Conservation (phyloP, 2,797 vertebrate species). For the Vespertilio murinus region DNA sequence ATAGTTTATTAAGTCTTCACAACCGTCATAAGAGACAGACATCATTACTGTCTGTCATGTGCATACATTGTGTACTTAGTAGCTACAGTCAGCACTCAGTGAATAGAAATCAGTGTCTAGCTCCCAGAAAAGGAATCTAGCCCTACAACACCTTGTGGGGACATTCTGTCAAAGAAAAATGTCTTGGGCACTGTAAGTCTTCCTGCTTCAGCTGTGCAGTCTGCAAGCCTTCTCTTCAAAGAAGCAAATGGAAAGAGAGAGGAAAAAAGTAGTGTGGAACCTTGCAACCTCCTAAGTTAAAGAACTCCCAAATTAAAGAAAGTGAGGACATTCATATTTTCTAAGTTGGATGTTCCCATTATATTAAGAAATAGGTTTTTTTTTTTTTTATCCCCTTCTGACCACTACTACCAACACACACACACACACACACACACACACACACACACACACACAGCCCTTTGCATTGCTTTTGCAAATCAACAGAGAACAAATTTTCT, state of each 20-base stretch:
- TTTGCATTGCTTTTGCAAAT: background rate
- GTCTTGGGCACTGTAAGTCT: background rate
- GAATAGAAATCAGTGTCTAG: slow-evolving; percentile 34
- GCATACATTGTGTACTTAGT: background rate
- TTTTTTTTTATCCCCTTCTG: no score
- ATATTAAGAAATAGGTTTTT: background rate
- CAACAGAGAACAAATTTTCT: slow-evolving; percentile 7
- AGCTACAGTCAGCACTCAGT: background rate
- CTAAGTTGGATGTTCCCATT: background rate
- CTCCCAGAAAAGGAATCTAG: slow-evolving; percentile 15
- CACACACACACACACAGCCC: background rate
- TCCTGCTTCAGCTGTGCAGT: background rate
- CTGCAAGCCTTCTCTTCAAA: background rate
- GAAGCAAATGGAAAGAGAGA: background rate
- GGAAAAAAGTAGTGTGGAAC: background rate
- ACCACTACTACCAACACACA: background rate
- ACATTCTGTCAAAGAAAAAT: slow-evolving; percentile 43
- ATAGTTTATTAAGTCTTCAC: slow-evolving; percentile 14
- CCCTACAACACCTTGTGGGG: background rate
- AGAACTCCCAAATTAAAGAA: background rate
- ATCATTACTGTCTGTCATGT: background rate
- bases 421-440: background rate
- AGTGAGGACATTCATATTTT: background rate
- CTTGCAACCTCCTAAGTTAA: background rate
- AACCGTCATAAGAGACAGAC: background rate